Evolutionary conservation across 2,888 invertebrate genomes (phyloP).

Genomic region (Microdon myrmicae): DNA sequence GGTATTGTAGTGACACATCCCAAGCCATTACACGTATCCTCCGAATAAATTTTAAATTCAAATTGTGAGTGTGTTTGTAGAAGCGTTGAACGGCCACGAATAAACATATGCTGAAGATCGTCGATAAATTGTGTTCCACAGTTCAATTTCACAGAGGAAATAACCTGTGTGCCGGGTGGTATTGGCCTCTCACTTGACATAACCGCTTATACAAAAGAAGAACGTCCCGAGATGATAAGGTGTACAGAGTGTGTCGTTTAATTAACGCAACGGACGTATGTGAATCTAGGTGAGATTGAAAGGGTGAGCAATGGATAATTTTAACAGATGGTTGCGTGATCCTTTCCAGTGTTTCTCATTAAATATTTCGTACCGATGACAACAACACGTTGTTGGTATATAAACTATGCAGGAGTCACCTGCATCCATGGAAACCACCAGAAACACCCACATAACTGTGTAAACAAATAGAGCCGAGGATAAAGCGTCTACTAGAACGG

Average conservation of each 20-base stretch:
- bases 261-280: slow-evolving; percentile 38
- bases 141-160: slow-evolving; percentile 48
- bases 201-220: slow-evolving; percentile 29
- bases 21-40: background rate
- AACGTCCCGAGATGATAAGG: slow-evolving; percentile 23
- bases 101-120: slow-evolving; percentile 25
- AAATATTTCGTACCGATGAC: background rate
- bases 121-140: slow-evolving; percentile 32
- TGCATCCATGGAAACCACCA: too few species aligned
- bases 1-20: background rate
- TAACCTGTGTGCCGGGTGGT: slow-evolving; percentile 31
- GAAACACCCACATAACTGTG: background rate
- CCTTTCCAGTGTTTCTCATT: background rate
- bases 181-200: slow-evolving; percentile 5
- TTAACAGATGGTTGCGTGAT: slow-evolving; percentile 14
- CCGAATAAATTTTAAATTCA: slow-evolving; percentile 31
- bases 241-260: slow-evolving; percentile 26
- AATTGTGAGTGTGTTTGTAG: slow-evolving; percentile 24
- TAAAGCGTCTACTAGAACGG: background rate
- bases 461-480: too few species aligned
- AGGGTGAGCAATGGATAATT: background rate
- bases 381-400: too few species aligned
- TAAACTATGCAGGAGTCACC: too few species aligned
- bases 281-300: too few species aligned
- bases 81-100: slow-evolving; percentile 5